These are phyloP conservation scores for Danaus plexippus DNA, from an alignment of 1,140 invertebrate species.

Conservation along the genomic window DNA sequence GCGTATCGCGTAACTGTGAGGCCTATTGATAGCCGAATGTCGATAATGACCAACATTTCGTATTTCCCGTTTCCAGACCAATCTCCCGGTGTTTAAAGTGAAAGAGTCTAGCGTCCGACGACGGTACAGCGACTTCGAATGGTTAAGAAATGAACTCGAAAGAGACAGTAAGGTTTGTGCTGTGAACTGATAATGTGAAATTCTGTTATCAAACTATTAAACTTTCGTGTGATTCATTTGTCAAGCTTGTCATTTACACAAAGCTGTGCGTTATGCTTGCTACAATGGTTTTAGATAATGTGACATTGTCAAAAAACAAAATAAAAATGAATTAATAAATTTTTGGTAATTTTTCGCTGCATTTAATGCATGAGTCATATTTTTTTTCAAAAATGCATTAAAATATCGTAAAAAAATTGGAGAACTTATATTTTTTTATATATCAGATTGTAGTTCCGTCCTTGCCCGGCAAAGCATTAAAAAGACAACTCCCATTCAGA, in stretches of 20 bases:
- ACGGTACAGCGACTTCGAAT: slow-evolving; percentile 99
- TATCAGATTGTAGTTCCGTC: slow-evolving; percentile 96
- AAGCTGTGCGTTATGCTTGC: too few relatives aligned
- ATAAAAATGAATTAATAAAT: neutral
- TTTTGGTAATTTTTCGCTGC: neutral
- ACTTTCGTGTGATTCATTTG: slow-evolving; percentile 18
- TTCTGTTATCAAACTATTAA: slow-evolving; percentile 21
- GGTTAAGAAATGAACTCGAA: slow-evolving; percentile 98
- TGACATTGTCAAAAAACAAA: neutral
- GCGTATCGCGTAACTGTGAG: slow-evolving; percentile 36
- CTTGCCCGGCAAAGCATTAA: slow-evolving; percentile 98
- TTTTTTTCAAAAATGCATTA: too few relatives aligned
- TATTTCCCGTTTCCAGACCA: slow-evolving; percentile 86
- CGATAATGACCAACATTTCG: slow-evolving; percentile 36
- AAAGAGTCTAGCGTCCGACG: slow-evolving; percentile 98
- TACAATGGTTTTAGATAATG: too few relatives aligned
- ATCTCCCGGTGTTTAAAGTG: slow-evolving; percentile 99
- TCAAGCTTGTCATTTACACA: neutral
- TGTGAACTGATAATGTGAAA: slow-evolving; percentile 27
- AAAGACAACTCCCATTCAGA: slow-evolving; percentile 97
- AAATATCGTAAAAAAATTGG: neutral
- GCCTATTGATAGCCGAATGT: slow-evolving; percentile 15
- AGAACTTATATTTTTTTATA: slow-evolving; percentile 6
- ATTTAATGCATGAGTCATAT: too few relatives aligned
- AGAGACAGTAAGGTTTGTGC: slow-evolving; percentile 95